Conservation (phyloP, 2,888 invertebrate species). For the Phortica okadai region DNA sequence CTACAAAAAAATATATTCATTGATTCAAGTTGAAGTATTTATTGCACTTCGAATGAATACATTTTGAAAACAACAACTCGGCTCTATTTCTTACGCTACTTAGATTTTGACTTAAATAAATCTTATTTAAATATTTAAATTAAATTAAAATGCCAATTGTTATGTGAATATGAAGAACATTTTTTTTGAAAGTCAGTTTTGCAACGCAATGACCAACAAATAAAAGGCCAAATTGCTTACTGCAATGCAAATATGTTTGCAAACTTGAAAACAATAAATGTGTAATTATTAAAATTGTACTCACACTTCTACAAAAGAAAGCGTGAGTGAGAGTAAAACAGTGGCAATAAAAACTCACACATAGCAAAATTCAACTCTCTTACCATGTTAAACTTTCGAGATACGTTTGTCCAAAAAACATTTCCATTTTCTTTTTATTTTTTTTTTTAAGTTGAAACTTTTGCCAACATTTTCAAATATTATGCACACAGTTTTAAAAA, state of each 20-base stretch:
- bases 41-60: background rate
- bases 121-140: too few relatives aligned
- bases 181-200: too few relatives aligned
- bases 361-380: background rate
- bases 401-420: background rate
- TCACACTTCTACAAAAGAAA: background rate
- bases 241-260: conserved; percentile 12
- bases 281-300: conserved; percentile 18
- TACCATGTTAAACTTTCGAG: too few relatives aligned
- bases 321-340: too few relatives aligned
- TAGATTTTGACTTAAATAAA: too few relatives aligned
- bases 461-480: conserved; percentile 24
- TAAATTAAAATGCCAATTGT: too few relatives aligned
- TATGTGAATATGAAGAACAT: too few relatives aligned
- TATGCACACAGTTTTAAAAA: background rate
- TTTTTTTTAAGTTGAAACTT: conserved; percentile 36
- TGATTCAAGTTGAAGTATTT: background rate
- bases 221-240: conserved; percentile 4
- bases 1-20: conserved; percentile 6
- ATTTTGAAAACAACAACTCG: background rate
- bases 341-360: background rate
- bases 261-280: conserved; percentile 13
- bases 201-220: background rate
- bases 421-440: background rate
- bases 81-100: too few relatives aligned